Evolutionary conservation across 2,797 vertebrate genomes (phyloP).

Genomic region (Halcyon smyrnensis): DNA sequence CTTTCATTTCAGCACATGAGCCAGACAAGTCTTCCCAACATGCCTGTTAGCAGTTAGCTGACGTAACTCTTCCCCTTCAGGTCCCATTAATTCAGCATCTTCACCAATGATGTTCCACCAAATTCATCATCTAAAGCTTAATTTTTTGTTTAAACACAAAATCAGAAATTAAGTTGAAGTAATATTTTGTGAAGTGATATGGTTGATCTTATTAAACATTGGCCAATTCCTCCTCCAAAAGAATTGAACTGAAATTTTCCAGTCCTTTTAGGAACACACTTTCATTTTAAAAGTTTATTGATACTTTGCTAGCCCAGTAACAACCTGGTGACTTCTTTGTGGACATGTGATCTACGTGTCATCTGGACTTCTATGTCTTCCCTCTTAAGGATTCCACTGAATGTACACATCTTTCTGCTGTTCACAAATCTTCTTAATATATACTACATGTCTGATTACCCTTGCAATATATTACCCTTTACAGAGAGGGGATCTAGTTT

Average conservation of each 20-base stretch:
- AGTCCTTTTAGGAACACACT: not conserved
- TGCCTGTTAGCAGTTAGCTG: not conserved
- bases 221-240: not conserved
- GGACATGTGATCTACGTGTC: not conserved
- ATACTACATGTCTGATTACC: not conserved
- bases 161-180: not conserved
- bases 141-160: not conserved
- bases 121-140: not conserved
- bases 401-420: not conserved
- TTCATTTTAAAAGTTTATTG: not conserved
- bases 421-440: not conserved
- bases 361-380: not conserved
- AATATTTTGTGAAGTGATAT: not conserved
- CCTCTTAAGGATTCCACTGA: not conserved
- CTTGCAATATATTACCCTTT: not conserved
- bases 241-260: not conserved
- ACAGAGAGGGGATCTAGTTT: not conserved
- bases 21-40: not conserved
- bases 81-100: slow-evolving; percentile 14
- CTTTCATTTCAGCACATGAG: slow-evolving; percentile 30
- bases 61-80: not conserved
- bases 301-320: not conserved
- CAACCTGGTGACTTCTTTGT: not conserved
- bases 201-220: not conserved
- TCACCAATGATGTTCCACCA: not conserved